phyloP scores from a whole-genome alignment of 2,113 vertebrate species.

The Caranx melampygus region DNA sequence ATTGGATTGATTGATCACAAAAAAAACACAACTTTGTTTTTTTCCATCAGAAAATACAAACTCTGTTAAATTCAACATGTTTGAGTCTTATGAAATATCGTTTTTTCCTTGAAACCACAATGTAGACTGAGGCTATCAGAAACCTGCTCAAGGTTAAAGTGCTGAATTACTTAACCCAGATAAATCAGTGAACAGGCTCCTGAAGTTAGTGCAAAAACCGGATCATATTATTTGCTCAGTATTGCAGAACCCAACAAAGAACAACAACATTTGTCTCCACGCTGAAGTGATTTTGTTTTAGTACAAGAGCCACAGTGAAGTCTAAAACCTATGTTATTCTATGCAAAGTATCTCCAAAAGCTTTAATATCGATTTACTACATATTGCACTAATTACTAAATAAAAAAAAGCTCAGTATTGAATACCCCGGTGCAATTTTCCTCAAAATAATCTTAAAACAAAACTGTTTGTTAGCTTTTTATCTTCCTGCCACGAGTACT shows the following conservation, averaged over 20 bases:
- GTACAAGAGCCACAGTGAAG: neutral
- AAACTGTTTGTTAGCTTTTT: neutral
- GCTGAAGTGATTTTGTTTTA: neutral
- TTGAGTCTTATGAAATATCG: neutral
- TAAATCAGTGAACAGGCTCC: neutral
- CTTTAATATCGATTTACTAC: neutral
- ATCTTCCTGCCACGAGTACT: neutral
- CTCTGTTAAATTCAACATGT: neutral
- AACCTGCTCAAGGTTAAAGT: neutral
- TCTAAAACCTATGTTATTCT: neutral
- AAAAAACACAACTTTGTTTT: neutral
- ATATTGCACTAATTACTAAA: neutral
- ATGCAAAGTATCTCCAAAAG: neutral
- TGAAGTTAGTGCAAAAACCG: neutral
- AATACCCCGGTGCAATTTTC: neutral
- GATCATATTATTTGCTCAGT: neutral
- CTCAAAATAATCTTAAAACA: neutral
- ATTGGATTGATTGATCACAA: neutral
- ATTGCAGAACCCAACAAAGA: neutral
- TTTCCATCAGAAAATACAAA: neutral
- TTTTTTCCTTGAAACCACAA: neutral
- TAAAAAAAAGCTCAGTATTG: neutral
- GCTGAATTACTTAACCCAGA: neutral
- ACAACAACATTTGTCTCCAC: neutral
- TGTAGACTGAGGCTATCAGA: neutral